These are phyloP conservation scores for Chesias legatella DNA, from an alignment of 2,888 invertebrate species.

Conservation along the genomic window DNA sequence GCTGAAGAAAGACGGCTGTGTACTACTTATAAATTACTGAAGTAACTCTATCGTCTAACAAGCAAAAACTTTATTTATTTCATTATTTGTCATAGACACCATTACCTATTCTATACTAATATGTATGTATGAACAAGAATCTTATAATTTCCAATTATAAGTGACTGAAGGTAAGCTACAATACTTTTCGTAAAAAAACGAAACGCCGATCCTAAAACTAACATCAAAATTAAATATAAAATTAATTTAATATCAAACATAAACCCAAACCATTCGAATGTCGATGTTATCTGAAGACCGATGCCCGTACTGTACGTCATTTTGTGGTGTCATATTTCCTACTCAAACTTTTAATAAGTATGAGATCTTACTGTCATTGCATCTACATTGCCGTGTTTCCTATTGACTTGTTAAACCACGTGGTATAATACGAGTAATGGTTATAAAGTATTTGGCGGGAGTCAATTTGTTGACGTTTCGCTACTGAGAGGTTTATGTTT, in stretches of 20 bases:
- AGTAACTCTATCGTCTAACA: too few relatives aligned
- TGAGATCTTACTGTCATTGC: not conserved
- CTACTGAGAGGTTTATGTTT: slow-evolving; percentile 11
- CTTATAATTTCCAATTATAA: slow-evolving; percentile 3
- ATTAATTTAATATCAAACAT: slow-evolving; percentile 16
- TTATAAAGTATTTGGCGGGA: not conserved
- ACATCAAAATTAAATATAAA: slow-evolving; percentile 5
- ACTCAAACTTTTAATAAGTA: slow-evolving; percentile 5
- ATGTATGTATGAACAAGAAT: too few relatives aligned
- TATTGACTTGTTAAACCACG: too few relatives aligned
- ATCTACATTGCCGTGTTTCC: slow-evolving; percentile 13
- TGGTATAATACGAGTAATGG: slow-evolving; percentile 8
- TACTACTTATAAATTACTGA: too few relatives aligned
- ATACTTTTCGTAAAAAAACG: slow-evolving; percentile 2
- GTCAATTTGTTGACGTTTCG: not conserved
- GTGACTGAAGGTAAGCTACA: not conserved
- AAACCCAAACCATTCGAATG: slow-evolving; percentile 18
- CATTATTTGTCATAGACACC: too few relatives aligned
- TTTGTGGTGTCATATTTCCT: slow-evolving; percentile 29
- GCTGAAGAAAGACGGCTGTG: too few relatives aligned
- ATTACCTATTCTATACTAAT: too few relatives aligned
- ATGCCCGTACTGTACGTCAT: slow-evolving; percentile 24
- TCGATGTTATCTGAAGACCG: slow-evolving; percentile 29
- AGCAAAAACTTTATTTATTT: too few relatives aligned
- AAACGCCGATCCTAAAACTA: slow-evolving; percentile 5